These are phyloP conservation scores for Prenolepis imparis DNA, from an alignment of 2,888 invertebrate species.

Conservation along the genomic window DNA sequence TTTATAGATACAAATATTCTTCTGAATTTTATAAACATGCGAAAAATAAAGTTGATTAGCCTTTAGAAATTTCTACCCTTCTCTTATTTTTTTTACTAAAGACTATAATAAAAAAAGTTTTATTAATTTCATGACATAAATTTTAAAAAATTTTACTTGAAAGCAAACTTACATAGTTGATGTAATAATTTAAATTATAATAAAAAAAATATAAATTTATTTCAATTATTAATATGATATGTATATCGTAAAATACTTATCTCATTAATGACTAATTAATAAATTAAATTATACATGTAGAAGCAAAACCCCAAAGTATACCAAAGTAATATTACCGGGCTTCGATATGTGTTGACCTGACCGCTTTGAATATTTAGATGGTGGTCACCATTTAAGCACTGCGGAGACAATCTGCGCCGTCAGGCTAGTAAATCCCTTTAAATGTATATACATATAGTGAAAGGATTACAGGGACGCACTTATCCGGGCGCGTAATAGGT, in stretches of 20 bases:
- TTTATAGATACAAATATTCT: background rate
- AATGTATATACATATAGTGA: slow-evolving; percentile 74
- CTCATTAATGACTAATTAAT: background rate
- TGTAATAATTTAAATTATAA: background rate
- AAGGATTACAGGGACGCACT: slow-evolving; percentile 75
- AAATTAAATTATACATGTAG: background rate
- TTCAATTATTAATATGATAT: background rate
- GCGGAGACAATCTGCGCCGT: slow-evolving; percentile 38
- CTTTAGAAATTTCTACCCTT: slow-evolving; percentile 44
- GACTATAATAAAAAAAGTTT: slow-evolving; percentile 42
- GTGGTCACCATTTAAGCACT: slow-evolving; percentile 50
- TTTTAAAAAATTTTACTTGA: slow-evolving; percentile 30
- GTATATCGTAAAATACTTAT: background rate
- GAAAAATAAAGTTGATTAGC: slow-evolving; percentile 59
- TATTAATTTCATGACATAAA: slow-evolving; percentile 44
- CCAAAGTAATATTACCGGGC: background rate
- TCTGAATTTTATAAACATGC: slow-evolving; percentile 42
- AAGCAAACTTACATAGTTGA: background rate
- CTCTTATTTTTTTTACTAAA: slow-evolving; percentile 55
- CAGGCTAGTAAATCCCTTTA: slow-evolving; percentile 29
- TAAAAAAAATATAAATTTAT: slow-evolving; percentile 11
- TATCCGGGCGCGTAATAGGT: slow-evolving; percentile 61
- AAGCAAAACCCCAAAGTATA: background rate
- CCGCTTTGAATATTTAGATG: slow-evolving; percentile 53
- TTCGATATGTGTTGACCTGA: slow-evolving; percentile 47